Percentiles rank a stretch among this genome's conserved stretches.
These are phyloP conservation scores for Manis crassicaudata DNA, from an alignment of 2,797 vertebrate genomes.

Conservation along the genomic window DNA sequence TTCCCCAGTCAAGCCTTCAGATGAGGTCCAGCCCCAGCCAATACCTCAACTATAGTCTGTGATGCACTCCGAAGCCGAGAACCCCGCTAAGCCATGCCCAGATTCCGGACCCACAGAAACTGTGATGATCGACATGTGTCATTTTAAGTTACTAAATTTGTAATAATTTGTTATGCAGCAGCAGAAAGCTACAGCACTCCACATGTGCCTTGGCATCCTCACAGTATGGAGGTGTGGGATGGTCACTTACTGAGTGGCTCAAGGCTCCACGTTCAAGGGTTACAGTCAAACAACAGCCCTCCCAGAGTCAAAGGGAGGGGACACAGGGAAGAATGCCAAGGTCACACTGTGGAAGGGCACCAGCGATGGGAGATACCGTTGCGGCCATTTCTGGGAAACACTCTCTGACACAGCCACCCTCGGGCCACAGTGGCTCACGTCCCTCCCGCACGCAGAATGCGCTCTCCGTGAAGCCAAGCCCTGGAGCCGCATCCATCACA, in stretches of 20 bases:
- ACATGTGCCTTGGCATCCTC: background rate
- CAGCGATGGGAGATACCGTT: fast-evolving
- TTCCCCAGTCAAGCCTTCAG: background rate
- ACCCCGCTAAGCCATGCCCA: fast-evolving
- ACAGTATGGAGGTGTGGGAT: background rate
- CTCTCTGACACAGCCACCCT: background rate
- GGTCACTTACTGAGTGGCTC: background rate
- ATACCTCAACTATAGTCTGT: fast-evolving
- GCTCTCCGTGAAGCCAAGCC: background rate
- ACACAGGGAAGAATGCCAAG: background rate
- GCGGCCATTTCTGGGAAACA: background rate
- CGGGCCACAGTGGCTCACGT: fast-evolving
- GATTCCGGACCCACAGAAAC: background rate
- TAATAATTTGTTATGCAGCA: fast-evolving
- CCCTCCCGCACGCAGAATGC: fast-evolving
- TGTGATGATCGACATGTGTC: fast-evolving
- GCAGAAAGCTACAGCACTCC: fast-evolving
- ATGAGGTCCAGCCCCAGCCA: background rate
- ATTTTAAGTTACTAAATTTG: fast-evolving
- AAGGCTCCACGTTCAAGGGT: background rate
- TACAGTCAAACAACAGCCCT: background rate
- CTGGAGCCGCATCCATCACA: background rate
- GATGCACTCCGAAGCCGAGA: background rate
- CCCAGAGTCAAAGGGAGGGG: background rate
- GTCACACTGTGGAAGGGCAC: background rate